phyloP scores from a whole-genome alignment of 2,888 invertebrate species.

The Sphinx pinastri region DNA sequence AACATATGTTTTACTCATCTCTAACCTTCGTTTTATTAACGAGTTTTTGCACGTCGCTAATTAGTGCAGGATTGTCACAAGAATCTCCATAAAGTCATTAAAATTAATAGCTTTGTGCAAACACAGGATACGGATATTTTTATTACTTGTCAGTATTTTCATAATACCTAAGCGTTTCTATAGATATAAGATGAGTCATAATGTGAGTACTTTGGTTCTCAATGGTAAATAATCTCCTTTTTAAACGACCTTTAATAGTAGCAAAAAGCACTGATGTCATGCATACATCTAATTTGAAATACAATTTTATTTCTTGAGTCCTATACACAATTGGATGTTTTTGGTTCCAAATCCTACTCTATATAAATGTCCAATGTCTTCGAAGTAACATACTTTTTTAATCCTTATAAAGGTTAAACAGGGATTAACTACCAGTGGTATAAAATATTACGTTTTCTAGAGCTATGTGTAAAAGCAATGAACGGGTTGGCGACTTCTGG shows the following conservation, averaged over 20 bases:
- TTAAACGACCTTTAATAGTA: neutral
- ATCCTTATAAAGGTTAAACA: no score
- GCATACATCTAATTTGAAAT: no score
- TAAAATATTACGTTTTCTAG: conserved; percentile 72
- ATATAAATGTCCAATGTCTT: neutral
- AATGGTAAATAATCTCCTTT: neutral
- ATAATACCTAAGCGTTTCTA: neutral
- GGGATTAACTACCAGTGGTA: neutral
- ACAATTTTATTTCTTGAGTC: no score
- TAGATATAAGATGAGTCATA: conserved; percentile 10
- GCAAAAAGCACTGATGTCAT: neutral
- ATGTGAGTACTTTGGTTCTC: neutral
- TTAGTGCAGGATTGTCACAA: conserved; percentile 6
- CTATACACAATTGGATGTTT: no score
- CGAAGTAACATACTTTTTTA: no score
- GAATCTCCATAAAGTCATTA: conserved; percentile 10
- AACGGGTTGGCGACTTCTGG: conserved; percentile 86
- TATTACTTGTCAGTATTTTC: conserved; percentile 1
- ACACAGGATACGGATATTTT: neutral
- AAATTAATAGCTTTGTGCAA: neutral
- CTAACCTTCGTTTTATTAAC: conserved; percentile 27
- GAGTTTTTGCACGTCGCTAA: conserved; percentile 7
- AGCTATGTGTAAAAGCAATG: conserved; percentile 88
- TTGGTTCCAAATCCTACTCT: neutral
- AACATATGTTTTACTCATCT: conserved; percentile 50